These are phyloP conservation scores for Drosophila setifemur DNA, from an alignment of 1,140 invertebrate genomes.

Conservation along the genomic window DNA sequence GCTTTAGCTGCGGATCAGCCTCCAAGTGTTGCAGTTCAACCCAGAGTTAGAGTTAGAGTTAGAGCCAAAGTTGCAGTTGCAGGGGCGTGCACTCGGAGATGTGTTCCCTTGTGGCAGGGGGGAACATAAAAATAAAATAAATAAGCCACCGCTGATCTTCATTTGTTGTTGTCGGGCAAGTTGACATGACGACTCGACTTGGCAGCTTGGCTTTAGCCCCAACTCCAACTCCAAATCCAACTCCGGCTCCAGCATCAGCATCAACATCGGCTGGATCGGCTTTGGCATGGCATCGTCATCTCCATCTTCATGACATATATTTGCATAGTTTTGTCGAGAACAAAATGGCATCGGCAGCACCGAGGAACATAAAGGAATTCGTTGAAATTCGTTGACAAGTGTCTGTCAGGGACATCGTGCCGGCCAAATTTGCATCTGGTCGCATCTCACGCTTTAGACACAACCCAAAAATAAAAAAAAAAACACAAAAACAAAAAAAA, in stretches of 20 bases:
- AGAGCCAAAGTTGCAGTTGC: slow-evolving; percentile 42
- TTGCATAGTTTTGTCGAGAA: slow-evolving; percentile 71
- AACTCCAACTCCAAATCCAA: neutral
- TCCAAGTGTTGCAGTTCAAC: slow-evolving; percentile 25
- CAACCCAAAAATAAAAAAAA: slow-evolving; percentile 16
- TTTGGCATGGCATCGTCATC: slow-evolving; percentile 17
- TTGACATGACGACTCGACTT: slow-evolving; percentile 63
- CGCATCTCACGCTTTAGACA: slow-evolving; percentile 68
- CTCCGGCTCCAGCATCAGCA: neutral
- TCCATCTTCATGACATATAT: slow-evolving; percentile 70
- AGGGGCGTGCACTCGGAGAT: slow-evolving; percentile 43
- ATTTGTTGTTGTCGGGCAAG: slow-evolving; percentile 75
- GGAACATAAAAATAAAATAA: slow-evolving; percentile 73
- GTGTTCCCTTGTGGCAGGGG: neutral
- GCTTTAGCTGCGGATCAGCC: slow-evolving; percentile 2
- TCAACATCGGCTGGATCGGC: slow-evolving; percentile 6
- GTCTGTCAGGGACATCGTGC: slow-evolving; percentile 70
- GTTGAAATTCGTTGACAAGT: slow-evolving; percentile 75
- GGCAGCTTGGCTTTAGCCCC: neutral
- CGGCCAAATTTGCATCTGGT: slow-evolving; percentile 69
- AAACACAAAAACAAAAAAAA: neutral
- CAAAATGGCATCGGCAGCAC: slow-evolving; percentile 55
- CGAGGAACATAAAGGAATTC: too few species aligned
- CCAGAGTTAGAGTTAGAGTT: too few species aligned
- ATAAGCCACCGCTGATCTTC: slow-evolving; percentile 74